These are phyloP conservation scores for Polydrusus pterygomalis DNA, from an alignment of 2,888 invertebrate genomes.

Conservation along the genomic window DNA sequence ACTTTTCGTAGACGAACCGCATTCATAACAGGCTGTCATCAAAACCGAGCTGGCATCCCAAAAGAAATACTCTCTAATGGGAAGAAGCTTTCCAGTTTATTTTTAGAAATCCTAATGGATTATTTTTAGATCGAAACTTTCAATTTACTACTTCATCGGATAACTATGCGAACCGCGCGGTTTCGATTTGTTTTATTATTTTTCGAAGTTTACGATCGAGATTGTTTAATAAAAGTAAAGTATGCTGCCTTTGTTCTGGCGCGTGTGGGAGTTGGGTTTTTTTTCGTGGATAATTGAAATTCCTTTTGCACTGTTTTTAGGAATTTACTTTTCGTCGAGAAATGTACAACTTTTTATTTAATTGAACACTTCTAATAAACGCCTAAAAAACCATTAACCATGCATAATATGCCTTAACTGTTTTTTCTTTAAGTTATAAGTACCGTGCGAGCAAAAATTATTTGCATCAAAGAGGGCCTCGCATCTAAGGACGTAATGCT, in stretches of 20 bases:
- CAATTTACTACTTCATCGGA: conserved; percentile 15
- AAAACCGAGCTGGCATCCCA: conserved; percentile 10
- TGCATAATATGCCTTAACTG: too few species aligned
- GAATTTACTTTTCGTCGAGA: too few species aligned
- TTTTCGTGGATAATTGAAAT: conserved; percentile 14
- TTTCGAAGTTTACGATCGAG: conserved; percentile 13
- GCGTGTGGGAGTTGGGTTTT: background rate
- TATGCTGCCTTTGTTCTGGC: conserved; percentile 5
- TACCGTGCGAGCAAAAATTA: too few species aligned
- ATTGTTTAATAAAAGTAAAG: background rate
- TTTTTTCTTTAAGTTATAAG: too few species aligned
- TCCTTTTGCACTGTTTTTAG: background rate
- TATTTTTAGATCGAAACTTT: conserved; percentile 28
- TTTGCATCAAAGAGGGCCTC: too few species aligned
- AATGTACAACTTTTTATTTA: too few species aligned
- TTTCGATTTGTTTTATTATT: conserved; percentile 15
- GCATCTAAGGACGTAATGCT: too few species aligned
- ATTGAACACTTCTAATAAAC: too few species aligned
- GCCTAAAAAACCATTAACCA: too few species aligned
- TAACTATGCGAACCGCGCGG: conserved; percentile 12
- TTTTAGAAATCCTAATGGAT: background rate
- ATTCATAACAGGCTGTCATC: conserved; percentile 21
- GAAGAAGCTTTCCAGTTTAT: conserved; percentile 14
- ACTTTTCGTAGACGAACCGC: background rate
- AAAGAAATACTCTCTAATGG: conserved; percentile 28